Evolutionary conservation across 1,140 invertebrate species (phyloP), one percentile per base, ranked within the genome.

Genomic region (Triops cancriformis): DNA sequence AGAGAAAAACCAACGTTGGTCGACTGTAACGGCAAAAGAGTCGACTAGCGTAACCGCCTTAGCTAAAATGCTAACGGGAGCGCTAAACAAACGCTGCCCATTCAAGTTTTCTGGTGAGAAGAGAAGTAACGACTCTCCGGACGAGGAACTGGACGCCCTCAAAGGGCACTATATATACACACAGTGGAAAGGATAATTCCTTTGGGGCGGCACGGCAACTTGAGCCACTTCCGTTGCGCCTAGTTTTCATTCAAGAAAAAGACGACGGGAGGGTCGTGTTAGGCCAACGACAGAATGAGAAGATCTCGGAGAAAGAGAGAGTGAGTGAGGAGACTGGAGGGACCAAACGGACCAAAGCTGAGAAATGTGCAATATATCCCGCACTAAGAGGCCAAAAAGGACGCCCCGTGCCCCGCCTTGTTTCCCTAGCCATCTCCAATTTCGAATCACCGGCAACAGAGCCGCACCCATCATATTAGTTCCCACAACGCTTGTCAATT

Each of bases 381-480:
- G 31, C 7, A 37, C 31, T 37, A 37, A 37, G 31, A 37, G 31
- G 31, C 31, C 31, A 37, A n/a, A 64, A 64, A 64, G 51, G 51
- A 64, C 51, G 51, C 51, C 51, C 51, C 51, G 51, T 64, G 51
- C 51, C 51, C 51, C 51, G 51, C 51, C 51, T 64, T 64, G 51
- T 64, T 64, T 64, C 51, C 10, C 51, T 64, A 64, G 51, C 51
- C 51, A 14, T 10, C 51, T 64, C 51, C 51, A 6, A 64, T 64
- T 64, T 64, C 51, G 10, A 45, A 45, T 18, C 43, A 11, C 43
- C n/a, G n/a, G n/a, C n/a, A n/a, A 18, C 11, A 45, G 43, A 64
- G 51, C 51, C 51, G 51, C 51, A 64, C 51, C 51, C 51, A 64
- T 6, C 51, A 18, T 64, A 64, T 64, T 64, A 64, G 51, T 64